Evolutionary conservation across 2,113 vertebrate species (phyloP).

Genomic region (Burhinus bistriatus): DNA sequence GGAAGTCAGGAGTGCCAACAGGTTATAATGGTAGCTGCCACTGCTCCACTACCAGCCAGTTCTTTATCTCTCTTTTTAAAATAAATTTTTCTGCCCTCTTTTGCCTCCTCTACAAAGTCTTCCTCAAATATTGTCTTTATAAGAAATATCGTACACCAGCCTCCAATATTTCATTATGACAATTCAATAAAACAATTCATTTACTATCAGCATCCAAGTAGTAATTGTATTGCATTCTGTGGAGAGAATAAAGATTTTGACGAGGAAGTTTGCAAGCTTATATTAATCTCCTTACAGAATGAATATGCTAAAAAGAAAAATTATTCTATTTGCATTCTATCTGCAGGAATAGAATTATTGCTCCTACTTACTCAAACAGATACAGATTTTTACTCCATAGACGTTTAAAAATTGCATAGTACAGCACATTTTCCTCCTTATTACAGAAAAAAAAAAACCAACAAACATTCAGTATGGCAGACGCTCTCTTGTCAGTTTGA

Average conservation of each 20-base stretch:
- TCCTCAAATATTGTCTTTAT: neutral
- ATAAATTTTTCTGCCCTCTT: neutral
- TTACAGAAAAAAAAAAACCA: neutral
- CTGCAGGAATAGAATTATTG: constrained; percentile 13
- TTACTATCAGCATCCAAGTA: constrained; percentile 11
- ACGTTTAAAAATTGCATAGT: neutral
- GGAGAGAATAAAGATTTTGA: constrained; percentile 35
- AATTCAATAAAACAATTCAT: constrained; percentile 23
- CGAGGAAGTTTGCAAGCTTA: constrained; percentile 31
- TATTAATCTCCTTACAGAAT: constrained; percentile 55
- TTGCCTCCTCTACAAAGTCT: neutral
- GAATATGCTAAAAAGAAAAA: constrained; percentile 22
- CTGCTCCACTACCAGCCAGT: neutral
- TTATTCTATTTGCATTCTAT: neutral
- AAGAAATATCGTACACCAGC: neutral
- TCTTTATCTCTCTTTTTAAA: neutral
- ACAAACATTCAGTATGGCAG: neutral
- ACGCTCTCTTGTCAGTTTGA: neutral
- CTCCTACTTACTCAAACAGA: neutral
- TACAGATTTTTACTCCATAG: neutral
- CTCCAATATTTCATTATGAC: neutral
- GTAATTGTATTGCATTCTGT: constrained; percentile 5
- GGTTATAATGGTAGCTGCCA: neutral
- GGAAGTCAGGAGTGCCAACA: neutral
- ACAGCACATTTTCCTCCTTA: neutral